Evolutionary conservation across 2,888 invertebrate species (phyloP), one percentile per base, ranked within the genome.

Genomic region (Trachelus stipa): DNA sequence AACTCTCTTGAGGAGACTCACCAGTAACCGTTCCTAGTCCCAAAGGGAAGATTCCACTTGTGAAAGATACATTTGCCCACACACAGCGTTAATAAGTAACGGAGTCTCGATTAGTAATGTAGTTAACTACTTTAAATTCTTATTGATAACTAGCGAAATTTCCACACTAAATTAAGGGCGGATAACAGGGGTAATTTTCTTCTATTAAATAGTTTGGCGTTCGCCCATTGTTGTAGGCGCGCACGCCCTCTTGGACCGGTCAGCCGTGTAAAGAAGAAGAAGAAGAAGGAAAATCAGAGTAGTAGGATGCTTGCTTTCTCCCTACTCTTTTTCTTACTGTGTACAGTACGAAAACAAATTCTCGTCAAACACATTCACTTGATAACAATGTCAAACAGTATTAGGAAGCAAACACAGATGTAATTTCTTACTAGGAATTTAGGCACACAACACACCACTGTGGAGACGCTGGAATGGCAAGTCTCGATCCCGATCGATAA

Each of bases 161-260:
- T 56, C 23, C 9, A 56, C 6, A 56, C 23, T 56, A 56, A 56
- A 23, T 56, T 23, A 23, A 56, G 23, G 9, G 15, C 56, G 15
- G 9, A 56, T 56, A 56, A 56, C 56, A 56, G 56, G 56, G 56
- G 56, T 56, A 56, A 56, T 23, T 56, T 56, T 56, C 56, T 23
- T 56, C 56, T 85, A 86, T 85, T 81, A 86, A 82, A 85, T 83
- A 82, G 84, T 85, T 86, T 85, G 81, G 83, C 86, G 85, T 86
- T 85, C 84, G 83, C 82, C 83, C 83, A 86, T 86, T 87, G 86
- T 86, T 83, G 84, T 81, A 80, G 82, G 85, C 86, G 82, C 84
- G 84, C 83, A 87, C 87, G 87, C 83, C 83, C 83, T 81, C 80
- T 80, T 81, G 34, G 74, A 35, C 68, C 73, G 40, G 34, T 40